Evolutionary conservation across 2,888 invertebrate species (phyloP), one percentile per base, ranked within the genome.

Genomic region (Mimachlamys varia): DNA sequence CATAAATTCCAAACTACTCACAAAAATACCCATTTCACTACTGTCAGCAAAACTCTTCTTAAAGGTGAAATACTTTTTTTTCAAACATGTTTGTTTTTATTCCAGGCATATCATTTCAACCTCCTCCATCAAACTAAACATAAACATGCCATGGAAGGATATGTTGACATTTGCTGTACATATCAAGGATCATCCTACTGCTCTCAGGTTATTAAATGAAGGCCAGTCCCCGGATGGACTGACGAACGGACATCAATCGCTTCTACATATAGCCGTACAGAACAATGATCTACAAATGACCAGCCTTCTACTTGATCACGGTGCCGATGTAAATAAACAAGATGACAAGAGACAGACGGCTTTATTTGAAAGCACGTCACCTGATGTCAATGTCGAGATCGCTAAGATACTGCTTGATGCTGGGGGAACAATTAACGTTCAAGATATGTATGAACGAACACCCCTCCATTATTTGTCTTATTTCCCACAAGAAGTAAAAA

Each of bases 71-170:
- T 19, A 55, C 55, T 13, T 12, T 19, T 55, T 10, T 55, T 19
- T 4, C 13, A 19, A 55, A 55, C 19, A 17, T 55, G 15, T 55
- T 55, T 76, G 4, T 27, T 76, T 76, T 27, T 76, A 27, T 76
- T 76, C 27, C 62, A 76, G 62, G 62, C 27, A 27, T 15, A 50
- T 50, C 50, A 50, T 12, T 50, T 50, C 15, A 50, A 50, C 7
- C 50, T 12, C 15, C 15, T 50, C 15, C 50, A 50, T 50, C 15
- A 50, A 50, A 50, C 12, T 17, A 55, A 55, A 19, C 5, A 76
- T 27, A n/a, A 76, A 58, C n/a, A 76, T 76, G 62, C 62, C 62
- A 13, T 76, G n/a, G 62, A 76, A 76, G 27, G 62, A 76, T 76
- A 5, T 76, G 27, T 27, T 76, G 27, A 76, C 62, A 7, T 27